Evolutionary conservation across 2,797 vertebrate genomes (phyloP), one percentile per base, ranked within the genome.

Genomic region (Acipenser ruthenus): DNA sequence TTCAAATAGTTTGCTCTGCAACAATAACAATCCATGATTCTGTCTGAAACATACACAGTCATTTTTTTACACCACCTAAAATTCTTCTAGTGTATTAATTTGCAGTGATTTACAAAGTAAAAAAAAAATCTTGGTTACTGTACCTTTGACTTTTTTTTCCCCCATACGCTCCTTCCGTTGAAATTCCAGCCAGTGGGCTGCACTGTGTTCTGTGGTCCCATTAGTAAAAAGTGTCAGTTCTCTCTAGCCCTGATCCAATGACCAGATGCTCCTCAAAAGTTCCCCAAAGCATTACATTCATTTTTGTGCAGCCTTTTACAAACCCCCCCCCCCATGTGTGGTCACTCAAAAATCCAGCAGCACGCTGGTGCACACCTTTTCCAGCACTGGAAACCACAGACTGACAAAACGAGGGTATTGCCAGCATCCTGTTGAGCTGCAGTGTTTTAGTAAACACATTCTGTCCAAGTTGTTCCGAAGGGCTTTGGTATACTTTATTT

Each of bases 391-490:
- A 61, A 62, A 7, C 49, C 60, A 50, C 52, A 23, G 8, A 18
- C 0, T 10, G 69, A 52, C 18, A 4, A 1, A 1, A 4, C 0
- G 0, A 49, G 50, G 11, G 64, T 55, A 1, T 67, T 67, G 77
- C 75, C 77, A 82, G 70, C 75, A 80, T 75, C 79, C 75, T 82
- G 79, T 60, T 75, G 72, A 82, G 78, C 70, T 75, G 79, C 69
- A 68, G 80, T 60, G 75, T 79, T 80, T 69, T 80, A 76, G 77
- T 75, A 76, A 82, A 72, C 70, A 70, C 74, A 67, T 50, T 61
- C 66, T 70, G 75, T 65, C 78, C 72, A 72, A 68, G 18, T 72
- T 75, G 74, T 75, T 66, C 73, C 0, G 78, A 72, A 66, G 71
- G 53, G 62, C 70, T 65, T 52, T 69, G 62, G 56, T 64, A 80